Evolutionary conservation across 2,113 vertebrate species (phyloP).

Genomic region (Hemichromis elongatus): DNA sequence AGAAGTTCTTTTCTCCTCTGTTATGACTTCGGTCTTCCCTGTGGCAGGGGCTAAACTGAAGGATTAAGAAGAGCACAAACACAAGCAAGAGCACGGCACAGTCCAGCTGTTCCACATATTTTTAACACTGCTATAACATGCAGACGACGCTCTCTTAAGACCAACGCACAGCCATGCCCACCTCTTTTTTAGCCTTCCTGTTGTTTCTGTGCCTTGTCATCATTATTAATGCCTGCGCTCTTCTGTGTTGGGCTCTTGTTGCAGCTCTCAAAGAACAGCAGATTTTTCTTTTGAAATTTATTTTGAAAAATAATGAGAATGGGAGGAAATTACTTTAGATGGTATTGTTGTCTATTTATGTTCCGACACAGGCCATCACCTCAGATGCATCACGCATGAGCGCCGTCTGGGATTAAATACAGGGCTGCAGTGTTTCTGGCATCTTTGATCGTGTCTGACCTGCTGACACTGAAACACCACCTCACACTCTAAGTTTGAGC

Average conservation of each 20-base stretch:
- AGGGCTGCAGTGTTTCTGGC: background rate
- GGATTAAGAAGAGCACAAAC: background rate
- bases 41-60: background rate
- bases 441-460: background rate
- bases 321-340: background rate
- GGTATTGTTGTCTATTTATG: background rate
- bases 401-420: background rate
- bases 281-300: background rate
- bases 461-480: conserved; percentile 19
- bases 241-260: background rate
- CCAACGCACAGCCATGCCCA: background rate
- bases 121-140: background rate
- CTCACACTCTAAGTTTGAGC: background rate
- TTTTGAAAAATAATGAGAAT: background rate
- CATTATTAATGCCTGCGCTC: background rate
- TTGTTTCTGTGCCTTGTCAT: background rate
- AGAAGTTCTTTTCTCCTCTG: background rate
- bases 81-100: background rate
- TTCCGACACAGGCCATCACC: background rate
- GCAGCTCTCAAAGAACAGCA: background rate
- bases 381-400: background rate
- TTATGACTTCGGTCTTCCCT: background rate
- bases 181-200: background rate
- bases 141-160: accelerated
- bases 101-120: background rate